Evolutionary conservation across 2,888 invertebrate species (phyloP), one percentile per base, ranked within the genome.

Genomic region (Dendrolimus houi): DNA sequence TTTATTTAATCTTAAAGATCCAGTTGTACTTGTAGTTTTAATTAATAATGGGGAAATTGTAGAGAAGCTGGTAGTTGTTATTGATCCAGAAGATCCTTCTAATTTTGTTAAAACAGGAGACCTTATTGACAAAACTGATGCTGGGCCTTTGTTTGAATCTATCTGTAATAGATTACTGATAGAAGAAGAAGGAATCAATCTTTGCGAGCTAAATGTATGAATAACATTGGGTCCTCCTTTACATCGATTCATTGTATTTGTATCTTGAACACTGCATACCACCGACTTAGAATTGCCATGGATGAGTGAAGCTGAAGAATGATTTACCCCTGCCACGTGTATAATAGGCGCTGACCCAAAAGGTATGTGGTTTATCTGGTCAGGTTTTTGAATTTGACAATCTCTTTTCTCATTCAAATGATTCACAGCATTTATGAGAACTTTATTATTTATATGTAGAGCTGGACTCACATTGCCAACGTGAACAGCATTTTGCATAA

Each of bases 401-500:
- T 88, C 89, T 61, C 83, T 77, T 68, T 86, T 87, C 41, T 90
- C 90, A 55, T 71, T 69, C n/a, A 83, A 52, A 60, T 79, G 71
- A 59, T 62, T 76, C 53, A 83, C 72, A 58, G 77, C 83, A 64
- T 81, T 87, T 52, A 88, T 70, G 54, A 89, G 69, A 52, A 88
- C 79, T 75, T 89, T 90, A 64, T 82, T 85, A 17, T 81, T 71
- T 53, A 86, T 60, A 63, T 87, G 87, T 60, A 87, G 63, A 52
- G 78, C 61, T 14, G 84, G 72, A 74, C 81, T 87, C 52, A 83
- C 71, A 64, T 81, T 83, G 52, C 79, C 76, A 40, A 83, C 71
- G 56, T 87, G 85, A 55, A 86, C 68, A 47, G 86, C 77, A 67
- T 85, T 86, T 70, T 87, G 86, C 85, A 90, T 83, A 65, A 90